phyloP scores from a whole-genome alignment of 2,797 vertebrate species.

The Benthosema pterotum region DNA sequence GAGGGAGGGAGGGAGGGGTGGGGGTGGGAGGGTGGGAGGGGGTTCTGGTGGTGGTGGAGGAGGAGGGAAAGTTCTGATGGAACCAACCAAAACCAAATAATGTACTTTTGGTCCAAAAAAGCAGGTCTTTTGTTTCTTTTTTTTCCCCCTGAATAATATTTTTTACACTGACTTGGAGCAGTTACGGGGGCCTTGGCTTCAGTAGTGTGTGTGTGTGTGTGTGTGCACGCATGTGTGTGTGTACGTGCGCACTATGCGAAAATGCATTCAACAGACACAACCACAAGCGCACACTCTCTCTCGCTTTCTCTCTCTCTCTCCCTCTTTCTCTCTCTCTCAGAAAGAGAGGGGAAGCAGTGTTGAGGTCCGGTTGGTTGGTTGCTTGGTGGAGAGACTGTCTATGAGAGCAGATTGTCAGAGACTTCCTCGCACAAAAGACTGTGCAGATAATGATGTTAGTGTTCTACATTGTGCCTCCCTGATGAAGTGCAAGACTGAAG shows the following conservation, averaged over 20 bases:
- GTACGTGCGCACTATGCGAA: conserved; percentile 78
- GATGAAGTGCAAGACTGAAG: conserved; percentile 33
- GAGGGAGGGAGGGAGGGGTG: conserved; percentile 51
- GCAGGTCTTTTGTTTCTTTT: conserved; percentile 77
- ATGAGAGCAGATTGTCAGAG: conserved; percentile 43
- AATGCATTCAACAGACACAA: conserved; percentile 76
- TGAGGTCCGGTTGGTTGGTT: conserved; percentile 31
- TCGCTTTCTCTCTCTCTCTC: conserved; percentile 17
- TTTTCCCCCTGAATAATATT: conserved; percentile 73
- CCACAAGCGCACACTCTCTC: conserved; percentile 53
- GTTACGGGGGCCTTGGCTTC: conserved; percentile 66
- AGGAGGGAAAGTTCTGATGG: conserved; percentile 74
- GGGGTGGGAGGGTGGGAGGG: conserved; percentile 49
- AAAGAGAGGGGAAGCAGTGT: conserved; percentile 24
- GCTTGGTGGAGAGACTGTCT: conserved; percentile 48
- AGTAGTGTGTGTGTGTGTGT: no score
- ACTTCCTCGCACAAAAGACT: conserved; percentile 37
- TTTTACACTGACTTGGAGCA: conserved; percentile 70
- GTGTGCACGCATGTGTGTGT: no score
- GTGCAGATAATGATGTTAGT: conserved; percentile 59
- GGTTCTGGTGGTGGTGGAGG: no score
- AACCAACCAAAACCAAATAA: conserved; percentile 72
- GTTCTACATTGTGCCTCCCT: conserved; percentile 39
- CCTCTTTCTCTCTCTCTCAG: conserved; percentile 42
- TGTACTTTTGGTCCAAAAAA: conserved; percentile 58